Conservation (phyloP, 2,888 invertebrate genomes). For the Eristalinus sepulchralis region DNA sequence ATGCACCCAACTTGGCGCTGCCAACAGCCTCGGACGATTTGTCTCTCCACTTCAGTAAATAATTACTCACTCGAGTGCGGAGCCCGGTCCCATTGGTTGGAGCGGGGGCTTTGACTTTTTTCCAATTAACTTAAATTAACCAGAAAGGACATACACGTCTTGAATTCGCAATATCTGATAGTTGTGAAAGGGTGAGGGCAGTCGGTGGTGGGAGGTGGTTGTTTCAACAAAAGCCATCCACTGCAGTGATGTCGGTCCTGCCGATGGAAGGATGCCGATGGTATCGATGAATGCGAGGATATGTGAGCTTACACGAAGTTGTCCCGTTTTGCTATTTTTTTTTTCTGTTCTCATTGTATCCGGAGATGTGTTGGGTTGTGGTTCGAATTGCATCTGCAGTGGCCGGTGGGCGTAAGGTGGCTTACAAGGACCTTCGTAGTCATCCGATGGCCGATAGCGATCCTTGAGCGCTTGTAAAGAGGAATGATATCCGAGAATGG, state of each 20-base stretch:
- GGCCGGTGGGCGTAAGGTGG: background rate
- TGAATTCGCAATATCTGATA: slow-evolving; percentile 31
- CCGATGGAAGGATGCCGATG: background rate
- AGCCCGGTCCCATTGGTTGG: slow-evolving; percentile 7
- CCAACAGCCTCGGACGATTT: slow-evolving; percentile 33
- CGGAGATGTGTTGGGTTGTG: background rate
- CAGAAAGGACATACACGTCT: slow-evolving; percentile 63
- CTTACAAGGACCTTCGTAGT: background rate
- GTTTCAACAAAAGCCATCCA: slow-evolving; percentile 2
- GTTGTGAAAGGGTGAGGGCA: background rate
- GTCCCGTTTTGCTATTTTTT: background rate
- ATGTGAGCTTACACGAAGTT: background rate
- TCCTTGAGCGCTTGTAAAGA: background rate
- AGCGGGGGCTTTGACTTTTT: slow-evolving; percentile 52
- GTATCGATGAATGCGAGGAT: background rate
- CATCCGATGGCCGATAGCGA: background rate
- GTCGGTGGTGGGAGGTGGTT: background rate
- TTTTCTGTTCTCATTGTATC: background rate
- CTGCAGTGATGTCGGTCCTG: background rate
- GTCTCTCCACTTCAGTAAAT: slow-evolving; percentile 58
- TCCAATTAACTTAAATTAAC: slow-evolving; percentile 65
- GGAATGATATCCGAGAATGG: background rate
- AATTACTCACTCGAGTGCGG: slow-evolving; percentile 58
- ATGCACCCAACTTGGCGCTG: slow-evolving; percentile 26
- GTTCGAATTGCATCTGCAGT: background rate